Evolutionary conservation across 1,140 invertebrate species (phyloP).

Genomic region (Atta cephalotes): DNA sequence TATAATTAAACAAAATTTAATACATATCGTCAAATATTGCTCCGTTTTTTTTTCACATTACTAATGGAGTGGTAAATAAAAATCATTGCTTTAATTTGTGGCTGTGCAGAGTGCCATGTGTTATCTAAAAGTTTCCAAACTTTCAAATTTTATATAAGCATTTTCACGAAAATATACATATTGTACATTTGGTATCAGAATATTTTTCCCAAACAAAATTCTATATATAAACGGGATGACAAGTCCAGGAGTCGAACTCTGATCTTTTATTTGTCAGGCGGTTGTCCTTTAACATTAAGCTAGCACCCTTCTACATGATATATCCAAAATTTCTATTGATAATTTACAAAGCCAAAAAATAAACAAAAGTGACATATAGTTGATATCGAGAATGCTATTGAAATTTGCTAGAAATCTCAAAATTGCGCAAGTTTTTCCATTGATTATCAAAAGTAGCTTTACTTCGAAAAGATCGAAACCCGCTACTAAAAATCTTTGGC

Average conservation of each 20-base stretch:
- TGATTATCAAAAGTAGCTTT: slow-evolving; percentile 19
- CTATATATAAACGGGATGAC: too few species aligned
- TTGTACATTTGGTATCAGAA: too few species aligned
- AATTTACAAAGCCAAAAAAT: slow-evolving; percentile 44
- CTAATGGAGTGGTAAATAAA: slow-evolving; percentile 19
- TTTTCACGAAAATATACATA: too few species aligned
- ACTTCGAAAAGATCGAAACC: not conserved
- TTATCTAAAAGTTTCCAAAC: too few species aligned
- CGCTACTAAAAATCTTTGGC: not conserved
- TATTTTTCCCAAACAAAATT: too few species aligned
- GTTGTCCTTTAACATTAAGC: too few species aligned
- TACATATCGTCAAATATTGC: slow-evolving; percentile 21
- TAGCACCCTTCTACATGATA: not conserved
- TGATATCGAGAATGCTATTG: slow-evolving; percentile 66
- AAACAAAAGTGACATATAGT: slow-evolving; percentile 49
- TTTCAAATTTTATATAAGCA: too few species aligned
- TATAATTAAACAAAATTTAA: slow-evolving; percentile 6
- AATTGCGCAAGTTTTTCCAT: not conserved
- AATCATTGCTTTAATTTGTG: slow-evolving; percentile 15
- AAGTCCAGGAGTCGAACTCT: too few species aligned
- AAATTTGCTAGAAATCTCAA: not conserved
- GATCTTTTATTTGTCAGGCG: too few species aligned
- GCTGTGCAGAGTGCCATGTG: not conserved
- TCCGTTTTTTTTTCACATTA: slow-evolving; percentile 5
- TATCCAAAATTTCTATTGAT: slow-evolving; percentile 67